A percentile compares a stretch with the other conserved stretches of the same genome.
Conservation (phyloP, 2,113 vertebrate genomes). For the Chlamydotis undulata region DNA sequence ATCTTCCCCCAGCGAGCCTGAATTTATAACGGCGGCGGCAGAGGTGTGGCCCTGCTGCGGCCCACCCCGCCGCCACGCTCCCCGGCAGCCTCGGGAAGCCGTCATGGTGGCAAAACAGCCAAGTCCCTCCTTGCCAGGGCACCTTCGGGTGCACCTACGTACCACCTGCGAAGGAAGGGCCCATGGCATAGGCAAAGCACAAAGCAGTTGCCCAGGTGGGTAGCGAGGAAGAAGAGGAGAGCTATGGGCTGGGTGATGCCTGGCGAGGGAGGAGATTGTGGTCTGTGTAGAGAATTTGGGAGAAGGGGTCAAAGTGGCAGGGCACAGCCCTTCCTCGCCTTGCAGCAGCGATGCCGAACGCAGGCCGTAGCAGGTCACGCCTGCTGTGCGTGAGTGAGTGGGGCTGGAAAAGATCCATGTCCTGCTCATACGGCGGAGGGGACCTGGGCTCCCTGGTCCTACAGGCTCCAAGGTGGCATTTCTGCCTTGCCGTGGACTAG, state of each 20-base stretch:
- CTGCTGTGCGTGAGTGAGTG: fast-evolving
- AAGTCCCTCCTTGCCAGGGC: not conserved
- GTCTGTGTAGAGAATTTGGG: not conserved
- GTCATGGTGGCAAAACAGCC: not conserved
- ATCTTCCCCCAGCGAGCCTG: not conserved
- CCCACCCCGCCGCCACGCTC: not conserved
- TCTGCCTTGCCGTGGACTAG: not conserved
- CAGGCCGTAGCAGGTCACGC: fast-evolving
- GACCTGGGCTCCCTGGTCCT: not conserved
- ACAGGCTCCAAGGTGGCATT: not conserved
- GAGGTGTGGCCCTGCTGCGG: not conserved
- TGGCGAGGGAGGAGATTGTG: not conserved
- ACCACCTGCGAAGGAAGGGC: not conserved
- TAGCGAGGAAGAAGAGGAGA: not conserved
- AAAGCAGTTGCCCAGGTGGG: fast-evolving
- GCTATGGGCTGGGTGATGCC: not conserved
- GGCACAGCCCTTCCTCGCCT: not conserved
- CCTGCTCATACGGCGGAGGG: not conserved
- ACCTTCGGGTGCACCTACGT: not conserved
- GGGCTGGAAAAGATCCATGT: not conserved
- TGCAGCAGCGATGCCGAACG: fast-evolving
- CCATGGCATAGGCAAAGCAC: not conserved
- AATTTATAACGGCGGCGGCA: not conserved
- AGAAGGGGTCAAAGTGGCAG: not conserved
- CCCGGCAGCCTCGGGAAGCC: not conserved